Evolutionary conservation across 2,113 vertebrate genomes (phyloP), one percentile per base, ranked within the genome.

Genomic region (Silurus meridionalis): DNA sequence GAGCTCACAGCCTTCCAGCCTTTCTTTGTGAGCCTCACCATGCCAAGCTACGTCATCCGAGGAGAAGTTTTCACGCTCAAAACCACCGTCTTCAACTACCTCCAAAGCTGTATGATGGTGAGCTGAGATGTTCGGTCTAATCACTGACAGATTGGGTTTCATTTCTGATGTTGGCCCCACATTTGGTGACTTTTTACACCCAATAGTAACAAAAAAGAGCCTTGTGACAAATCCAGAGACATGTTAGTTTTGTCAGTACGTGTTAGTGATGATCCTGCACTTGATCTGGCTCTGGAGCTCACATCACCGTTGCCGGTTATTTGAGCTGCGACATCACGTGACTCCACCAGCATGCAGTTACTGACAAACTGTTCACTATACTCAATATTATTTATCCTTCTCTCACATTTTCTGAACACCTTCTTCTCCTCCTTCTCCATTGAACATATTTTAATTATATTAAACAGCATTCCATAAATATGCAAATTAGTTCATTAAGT

Each of bases 41-140:
- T 94, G 14, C 97, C 97, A 0, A 96, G 95, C 88, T 97, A 97
- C 0, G 90, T 98, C 58, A 90, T 96, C 91, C 85, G 89, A 37
- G 89, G 83, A 28, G 89, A 90, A 37, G 21, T 25, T 10, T 96
- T 96, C 79, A 91, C 94, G 2, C 92, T 98, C 84, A 95, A 94
- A 90, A 95, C 96, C 83, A 95, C 91, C 0, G 92, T 96, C 90
- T 97, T 97, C 90, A 98, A 95, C 92, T 98, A 97, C 90, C 92
- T 97, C 85, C 79, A 93, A 64, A 88, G 94, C 23, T 97, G 97
- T 92, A 96, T 97, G 84, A 92, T 84, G 95, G 97, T 98, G 91
- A 95, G 91, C 8, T 7, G 28, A 46, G 8, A 52, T 3, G 48
- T 53, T 23, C 11, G 72, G 0, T 79, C 6, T 52, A 23, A 52